phyloP scores from a whole-genome alignment of 2,113 vertebrate species.

The Mormoops blainvillei region DNA sequence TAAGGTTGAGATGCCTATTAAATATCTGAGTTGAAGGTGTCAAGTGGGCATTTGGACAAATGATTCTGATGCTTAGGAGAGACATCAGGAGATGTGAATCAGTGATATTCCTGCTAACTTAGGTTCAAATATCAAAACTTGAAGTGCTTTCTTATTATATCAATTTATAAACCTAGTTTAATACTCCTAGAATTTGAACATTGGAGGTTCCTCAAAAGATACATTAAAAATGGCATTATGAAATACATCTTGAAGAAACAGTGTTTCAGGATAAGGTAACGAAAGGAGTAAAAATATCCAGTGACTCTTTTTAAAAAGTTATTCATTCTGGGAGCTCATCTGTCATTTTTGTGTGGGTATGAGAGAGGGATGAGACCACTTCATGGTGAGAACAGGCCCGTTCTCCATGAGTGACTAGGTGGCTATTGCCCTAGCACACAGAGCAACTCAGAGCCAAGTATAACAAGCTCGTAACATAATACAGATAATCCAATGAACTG shows the following conservation, averaged over 20 bases:
- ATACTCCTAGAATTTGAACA: background rate
- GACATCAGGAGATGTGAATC: background rate
- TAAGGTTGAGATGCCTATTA: background rate
- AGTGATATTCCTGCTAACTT: background rate
- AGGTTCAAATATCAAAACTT: background rate
- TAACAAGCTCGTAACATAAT: background rate
- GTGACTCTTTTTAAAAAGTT: background rate
- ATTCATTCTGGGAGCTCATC: background rate
- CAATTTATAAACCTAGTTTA: background rate
- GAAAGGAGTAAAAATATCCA: slow-evolving; percentile 35
- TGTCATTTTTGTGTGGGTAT: background rate
- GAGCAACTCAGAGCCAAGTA: background rate
- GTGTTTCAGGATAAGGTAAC: slow-evolving; percentile 26
- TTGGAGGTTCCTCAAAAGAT: background rate
- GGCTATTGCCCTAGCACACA: background rate
- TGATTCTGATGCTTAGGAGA: background rate
- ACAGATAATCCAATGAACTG: background rate
- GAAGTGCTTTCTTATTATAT: background rate
- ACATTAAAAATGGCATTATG: background rate
- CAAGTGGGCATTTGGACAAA: background rate
- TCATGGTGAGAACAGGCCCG: background rate
- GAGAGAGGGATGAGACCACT: background rate
- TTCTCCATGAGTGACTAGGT: background rate
- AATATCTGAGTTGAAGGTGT: background rate
- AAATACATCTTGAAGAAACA: slow-evolving; percentile 6